Base-by-base conservation (phyloP, 1,140 invertebrate species). In the Drosophila ercepeae region DNA sequence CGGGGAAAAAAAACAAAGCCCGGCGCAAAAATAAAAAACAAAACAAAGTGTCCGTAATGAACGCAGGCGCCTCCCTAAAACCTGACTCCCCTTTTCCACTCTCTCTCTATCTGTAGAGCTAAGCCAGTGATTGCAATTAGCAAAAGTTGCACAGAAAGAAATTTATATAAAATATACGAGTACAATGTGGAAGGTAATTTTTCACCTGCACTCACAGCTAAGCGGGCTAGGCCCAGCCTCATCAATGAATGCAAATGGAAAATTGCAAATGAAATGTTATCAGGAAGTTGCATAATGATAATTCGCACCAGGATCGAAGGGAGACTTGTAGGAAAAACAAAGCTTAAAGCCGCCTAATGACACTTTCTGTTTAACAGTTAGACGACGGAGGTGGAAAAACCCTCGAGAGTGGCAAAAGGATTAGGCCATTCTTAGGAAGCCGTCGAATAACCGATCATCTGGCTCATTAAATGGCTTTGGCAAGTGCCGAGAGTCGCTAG, bases 381-480 rank as follows among this genome's bases (percentile, higher is more conserved):
- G 44, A 34, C 2, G 32, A n/a, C 27, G 11, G n/a, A 14, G 13
- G 1, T 34, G 41, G 59, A 34, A 65, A 73, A 65, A 58, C 48
- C 52, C 41, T 36, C 23, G 7, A 2, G 32, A 29, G 34, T 54
- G 52, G 58, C n/a, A 46, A 36, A 52, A 75, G 67, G 72, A 74
- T 75, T 83, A 63, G 34, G 61, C 63, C 63, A 39, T 82, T 88
- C 68, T 59, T 29, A 41, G 13, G 74, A 88, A 88, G 36, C 44
- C 45, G 42, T 13, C 32, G 49, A 69, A 61, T 57, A 77, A 71
- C 63, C 68, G 82, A 88, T 88, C 51, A 88, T 88, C 77, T 71
- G 64, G 77, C 82, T 88, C 82, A 88, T 88, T 88, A 88, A 88
- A 82, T 82, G 82, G 82, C 73, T 86, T 88, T 77, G 73, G 61